Base-by-base conservation (phyloP, 2,797 vertebrate species). In the Spondyliosoma cantharus region DNA sequence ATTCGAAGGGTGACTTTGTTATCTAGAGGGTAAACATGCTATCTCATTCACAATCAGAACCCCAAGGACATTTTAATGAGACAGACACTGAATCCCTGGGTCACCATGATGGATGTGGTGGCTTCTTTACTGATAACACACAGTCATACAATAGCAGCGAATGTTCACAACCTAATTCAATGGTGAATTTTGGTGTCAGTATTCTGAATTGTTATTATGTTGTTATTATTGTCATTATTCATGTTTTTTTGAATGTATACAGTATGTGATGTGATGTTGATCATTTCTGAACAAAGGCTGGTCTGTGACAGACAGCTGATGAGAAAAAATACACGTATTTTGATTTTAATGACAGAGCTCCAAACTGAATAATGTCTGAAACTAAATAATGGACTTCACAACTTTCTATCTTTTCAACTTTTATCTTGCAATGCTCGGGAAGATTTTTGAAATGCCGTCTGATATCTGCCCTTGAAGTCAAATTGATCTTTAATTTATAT, bases 21-120 rank as follows among this genome's bases (percentile, higher is more conserved):
- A 87, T 92, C 85, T 87, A 78, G 76, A 89, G 80, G 83, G 59
- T 87, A 91, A 90, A 86, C 85, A 80, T 77, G 15, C 70, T 87
- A 90, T 93, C 87, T 89, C 48, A 79, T 74, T 83, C 84, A 74
- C 24, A 70, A 92, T 91, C 89, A 74, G 63, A 86, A 76, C 29
- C 71, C 79, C 57, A 82, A 88, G 90, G 89, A 83, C 87, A 79
- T 86, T 80, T 83, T 57, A 87, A 80, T 64, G 58, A 25, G 71
- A 84, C 67, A 81, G 45, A 75, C 78, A 87, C 77, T 78, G 78
- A 86, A 86, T 89, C 74, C 14, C 48, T 2, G 58, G 77, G 75
- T 86, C 66, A 45, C 27, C 62, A 64, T 77, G 81, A 89, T 89
- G 82, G 74, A 88, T 88, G 84, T 52, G 22, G 61, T n/a, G 46